Conservation (phyloP, 2,113 vertebrate species). For the Lanius ludovicianus region DNA sequence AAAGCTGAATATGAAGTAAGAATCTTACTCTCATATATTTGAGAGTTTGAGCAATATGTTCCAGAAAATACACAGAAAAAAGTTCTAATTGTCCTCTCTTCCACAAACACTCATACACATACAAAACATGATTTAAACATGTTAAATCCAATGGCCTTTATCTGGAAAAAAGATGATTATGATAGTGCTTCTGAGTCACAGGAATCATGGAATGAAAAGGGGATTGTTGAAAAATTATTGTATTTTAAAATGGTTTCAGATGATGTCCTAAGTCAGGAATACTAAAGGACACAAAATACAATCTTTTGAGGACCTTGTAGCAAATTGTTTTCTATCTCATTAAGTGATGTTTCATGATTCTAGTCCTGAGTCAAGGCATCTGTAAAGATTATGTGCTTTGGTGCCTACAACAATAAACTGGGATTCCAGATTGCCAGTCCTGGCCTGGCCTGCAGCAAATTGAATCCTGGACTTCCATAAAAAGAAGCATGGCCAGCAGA, state of each 20-base stretch:
- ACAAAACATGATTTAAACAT: neutral
- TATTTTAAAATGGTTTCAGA: neutral
- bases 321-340: neutral
- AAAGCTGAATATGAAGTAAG: neutral
- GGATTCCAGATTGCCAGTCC: neutral
- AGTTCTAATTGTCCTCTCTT: neutral
- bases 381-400: neutral
- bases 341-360: neutral
- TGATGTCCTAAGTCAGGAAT: neutral
- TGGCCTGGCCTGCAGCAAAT: neutral
- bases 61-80: neutral
- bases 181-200: neutral
- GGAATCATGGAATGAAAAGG: neutral
- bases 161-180: neutral
- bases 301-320: neutral
- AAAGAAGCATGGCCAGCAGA: neutral
- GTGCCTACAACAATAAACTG: neutral
- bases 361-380: neutral
- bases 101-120: neutral
- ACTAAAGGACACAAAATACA: neutral
- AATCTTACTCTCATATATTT: neutral
- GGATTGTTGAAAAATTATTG: neutral
- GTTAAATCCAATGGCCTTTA: neutral
- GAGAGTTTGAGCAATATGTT: neutral
- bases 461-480: neutral